Base-by-base conservation (phyloP, 2,797 vertebrate species). In the Amphiprion clarkii region DNA sequence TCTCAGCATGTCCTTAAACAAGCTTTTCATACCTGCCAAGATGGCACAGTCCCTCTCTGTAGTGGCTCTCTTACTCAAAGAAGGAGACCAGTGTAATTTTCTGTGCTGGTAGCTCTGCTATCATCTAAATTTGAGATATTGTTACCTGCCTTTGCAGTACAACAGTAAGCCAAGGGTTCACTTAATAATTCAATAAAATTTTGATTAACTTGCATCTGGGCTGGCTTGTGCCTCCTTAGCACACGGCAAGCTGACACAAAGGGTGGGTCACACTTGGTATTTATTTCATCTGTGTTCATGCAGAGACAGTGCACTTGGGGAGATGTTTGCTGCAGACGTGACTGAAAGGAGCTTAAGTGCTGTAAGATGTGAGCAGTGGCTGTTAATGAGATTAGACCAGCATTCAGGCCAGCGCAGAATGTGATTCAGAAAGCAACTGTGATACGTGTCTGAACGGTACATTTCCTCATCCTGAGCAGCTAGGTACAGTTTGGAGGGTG, bases 311-410 rank as follows among this genome's bases (percentile, higher is more conserved):
- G 52, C 79, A 71, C 80, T 88, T 14, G 21, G 72, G 78, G 74
- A 90, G 85, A 88, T 84, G 89, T 93, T 92, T 91, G 88, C 87
- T 67, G 63, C 80, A 88, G 87, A 88, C 89, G 86, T 85, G 87
- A 90, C 91, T 90, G 90, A 91, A 91, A 94, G 89, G 78, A 91
- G 90, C 89, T 92, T 92, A 92, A 92, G 88, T 84, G 77, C 88
- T 89, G 72, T 87, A 88, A 92, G 91, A 92, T 90, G 89, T 88
- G 89, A 93, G 90, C 90, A 92, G 90, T 85, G 88, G 85, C 88
- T 92, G 88, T 91, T 92, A 93, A 92, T 94, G 82, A 93, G 91
- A 93, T 94, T 93, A 92, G 84, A 85, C 62, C 73, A 76, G 88
- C 84, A 83, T 92, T 85, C 88, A 92, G 90, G 88, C 88, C 88